Conservation (phyloP, 1,140 invertebrate species). For the Leptinotarsa undecemlineata region DNA sequence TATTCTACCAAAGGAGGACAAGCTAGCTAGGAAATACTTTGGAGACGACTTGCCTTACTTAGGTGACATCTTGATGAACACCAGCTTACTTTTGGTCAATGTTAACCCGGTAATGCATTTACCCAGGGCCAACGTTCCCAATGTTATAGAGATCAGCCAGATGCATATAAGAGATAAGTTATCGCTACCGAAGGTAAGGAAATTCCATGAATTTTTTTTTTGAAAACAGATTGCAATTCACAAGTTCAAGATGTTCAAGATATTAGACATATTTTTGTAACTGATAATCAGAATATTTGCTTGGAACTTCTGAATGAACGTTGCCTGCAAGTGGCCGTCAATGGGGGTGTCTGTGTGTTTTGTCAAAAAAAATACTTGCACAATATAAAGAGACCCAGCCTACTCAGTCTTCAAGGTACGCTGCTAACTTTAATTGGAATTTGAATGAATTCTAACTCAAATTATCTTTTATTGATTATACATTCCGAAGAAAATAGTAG, state of each 20-base stretch:
- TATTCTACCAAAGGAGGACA: constrained; percentile 39
- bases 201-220: too few species aligned
- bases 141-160: constrained; percentile 56
- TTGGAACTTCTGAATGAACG: background rate
- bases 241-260: background rate
- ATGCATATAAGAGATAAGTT: constrained; percentile 54
- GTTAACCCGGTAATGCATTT: constrained; percentile 54
- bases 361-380: too few species aligned
- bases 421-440: too few species aligned
- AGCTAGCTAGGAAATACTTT: constrained; percentile 52
- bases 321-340: too few species aligned
- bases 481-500: too few species aligned
- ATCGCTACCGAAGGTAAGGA: constrained; percentile 44
- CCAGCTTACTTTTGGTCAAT: constrained; percentile 60
- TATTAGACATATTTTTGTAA: background rate
- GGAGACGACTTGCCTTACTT: constrained; percentile 54
- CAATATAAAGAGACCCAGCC: too few species aligned
- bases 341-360: too few species aligned
- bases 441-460: too few species aligned
- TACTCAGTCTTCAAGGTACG: too few species aligned
- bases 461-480: too few species aligned
- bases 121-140: constrained; percentile 55
- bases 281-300: background rate
- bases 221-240: background rate
- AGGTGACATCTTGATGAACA: constrained; percentile 56